phyloP scores from a whole-genome alignment of 2,888 invertebrate species.

The Nematopogon swammerdamellus region DNA sequence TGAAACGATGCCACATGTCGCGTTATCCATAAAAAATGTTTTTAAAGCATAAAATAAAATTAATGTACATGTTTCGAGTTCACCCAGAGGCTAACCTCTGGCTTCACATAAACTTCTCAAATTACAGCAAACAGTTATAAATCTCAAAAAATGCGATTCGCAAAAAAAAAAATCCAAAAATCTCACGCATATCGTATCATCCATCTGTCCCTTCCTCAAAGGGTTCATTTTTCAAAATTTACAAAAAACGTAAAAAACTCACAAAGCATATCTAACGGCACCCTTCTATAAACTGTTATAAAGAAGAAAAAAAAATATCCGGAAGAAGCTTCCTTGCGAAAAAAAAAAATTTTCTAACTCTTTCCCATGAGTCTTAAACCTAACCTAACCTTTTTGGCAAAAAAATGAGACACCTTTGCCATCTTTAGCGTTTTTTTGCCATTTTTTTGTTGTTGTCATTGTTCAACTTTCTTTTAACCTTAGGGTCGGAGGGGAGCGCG shows the following conservation, averaged over 20 bases:
- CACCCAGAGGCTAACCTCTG: neutral
- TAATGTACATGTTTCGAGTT: no score
- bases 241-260: slow-evolving; percentile 20
- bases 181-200: slow-evolving; percentile 46
- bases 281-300: slow-evolving; percentile 36
- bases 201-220: slow-evolving; percentile 45
- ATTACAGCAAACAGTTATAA: slow-evolving; percentile 55
- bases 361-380: slow-evolving; percentile 58
- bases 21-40: no score
- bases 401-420: slow-evolving; percentile 53
- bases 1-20: no score
- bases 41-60: no score
- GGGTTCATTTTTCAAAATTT: slow-evolving; percentile 38
- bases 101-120: slow-evolving; percentile 40
- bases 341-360: slow-evolving; percentile 45
- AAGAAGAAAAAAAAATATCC: slow-evolving; percentile 28
- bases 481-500: neutral
- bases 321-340: slow-evolving; percentile 33
- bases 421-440: slow-evolving; percentile 42
- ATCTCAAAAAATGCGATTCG: slow-evolving; percentile 34
- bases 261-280: slow-evolving; percentile 22
- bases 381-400: slow-evolving; percentile 37
- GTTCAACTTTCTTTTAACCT: neutral
- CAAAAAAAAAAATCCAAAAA: slow-evolving; percentile 46
- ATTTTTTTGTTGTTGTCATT: neutral